Conservation (phyloP, 2,888 invertebrate genomes). For the Clostera curtula region DNA sequence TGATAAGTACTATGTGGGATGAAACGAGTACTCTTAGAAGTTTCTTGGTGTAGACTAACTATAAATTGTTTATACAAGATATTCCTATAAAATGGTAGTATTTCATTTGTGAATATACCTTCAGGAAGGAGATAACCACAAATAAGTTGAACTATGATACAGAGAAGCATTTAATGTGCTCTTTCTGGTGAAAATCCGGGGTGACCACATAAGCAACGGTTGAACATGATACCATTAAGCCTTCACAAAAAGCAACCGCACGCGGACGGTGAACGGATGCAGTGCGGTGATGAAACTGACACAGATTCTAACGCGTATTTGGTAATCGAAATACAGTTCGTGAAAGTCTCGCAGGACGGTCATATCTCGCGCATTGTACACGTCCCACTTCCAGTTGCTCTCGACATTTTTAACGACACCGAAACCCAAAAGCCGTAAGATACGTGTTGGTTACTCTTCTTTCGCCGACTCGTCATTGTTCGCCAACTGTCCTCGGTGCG, state of each 20-base stretch:
- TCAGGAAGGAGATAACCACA: too few relatives aligned
- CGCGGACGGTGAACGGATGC: conserved; percentile 59
- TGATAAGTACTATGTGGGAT: too few relatives aligned
- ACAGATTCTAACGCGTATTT: conserved; percentile 74
- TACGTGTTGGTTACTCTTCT: conserved; percentile 46
- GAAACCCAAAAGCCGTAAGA: conserved; percentile 57
- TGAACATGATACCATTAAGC: conserved; percentile 26
- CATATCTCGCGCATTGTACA: conserved; percentile 61
- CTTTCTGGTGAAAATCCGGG: conserved; percentile 1
- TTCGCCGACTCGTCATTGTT: conserved; percentile 49
- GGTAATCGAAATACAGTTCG: conserved; percentile 71
- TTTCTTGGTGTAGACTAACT: too few relatives aligned
- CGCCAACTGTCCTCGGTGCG: conserved; percentile 36
- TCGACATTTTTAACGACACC: conserved; percentile 64
- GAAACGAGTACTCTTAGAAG: too few relatives aligned
- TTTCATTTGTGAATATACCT: too few relatives aligned
- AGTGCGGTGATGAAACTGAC: conserved; percentile 71
- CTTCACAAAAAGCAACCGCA: conserved; percentile 46
- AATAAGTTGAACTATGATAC: too few relatives aligned
- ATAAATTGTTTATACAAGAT: too few relatives aligned
- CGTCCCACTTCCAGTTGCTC: conserved; percentile 59
- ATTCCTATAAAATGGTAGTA: too few relatives aligned
- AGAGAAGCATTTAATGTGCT: neutral
- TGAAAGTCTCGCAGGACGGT: conserved; percentile 71
- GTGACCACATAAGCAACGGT: conserved; percentile 23